Evolutionary conservation across 1,140 invertebrate genomes (phyloP), one percentile per base, ranked within the genome.

Genomic region (Archivesica marissinica): DNA sequence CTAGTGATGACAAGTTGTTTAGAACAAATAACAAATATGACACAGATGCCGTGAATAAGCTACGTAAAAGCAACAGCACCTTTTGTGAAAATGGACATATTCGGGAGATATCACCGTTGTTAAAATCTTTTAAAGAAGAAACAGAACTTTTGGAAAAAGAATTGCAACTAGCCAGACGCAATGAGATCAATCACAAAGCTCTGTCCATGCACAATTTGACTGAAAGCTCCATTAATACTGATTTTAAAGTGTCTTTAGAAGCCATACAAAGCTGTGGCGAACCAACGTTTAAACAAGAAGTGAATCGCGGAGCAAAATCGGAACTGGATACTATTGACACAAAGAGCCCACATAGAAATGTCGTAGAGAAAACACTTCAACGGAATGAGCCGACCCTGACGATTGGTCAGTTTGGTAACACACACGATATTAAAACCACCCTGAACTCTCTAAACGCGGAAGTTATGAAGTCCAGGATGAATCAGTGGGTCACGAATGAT

Each of bases 51-150:
- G 23, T 25, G 7, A 39, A 30, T 33, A 50, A 75, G 25, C 30
- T 30, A 15, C 23, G 6, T 13, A 68, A 50, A 41, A 33, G 61
- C 20, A 44, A 28, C 25, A 7, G 39, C n/a, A 33, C 44, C 23
- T 15, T 25, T 33, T 30, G 38, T 39, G n/a, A 41, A 68, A 1
- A 20, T n/a, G 35, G 3, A 17, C 20, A 41, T 2, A 20, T 59
- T 30, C 9, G 79, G 13, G 79, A 82, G 33, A 74, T 68, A 1
- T 91, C 89, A 6, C 88, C 91, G 20, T 50, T 91, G 23, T 56
- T 90, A 2, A 80, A 90, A 23, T 79, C 77, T 15, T 90, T 88
- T 44, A 88, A 86, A 33, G 85, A 89, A 44, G 90, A 92, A 59
- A 83, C 85, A 0, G 82, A 83, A 47, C 80, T 72, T 50, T 85